Conservation (phyloP, 2,797 vertebrate genomes). For the Enteromius afrohamiltoni region DNA sequence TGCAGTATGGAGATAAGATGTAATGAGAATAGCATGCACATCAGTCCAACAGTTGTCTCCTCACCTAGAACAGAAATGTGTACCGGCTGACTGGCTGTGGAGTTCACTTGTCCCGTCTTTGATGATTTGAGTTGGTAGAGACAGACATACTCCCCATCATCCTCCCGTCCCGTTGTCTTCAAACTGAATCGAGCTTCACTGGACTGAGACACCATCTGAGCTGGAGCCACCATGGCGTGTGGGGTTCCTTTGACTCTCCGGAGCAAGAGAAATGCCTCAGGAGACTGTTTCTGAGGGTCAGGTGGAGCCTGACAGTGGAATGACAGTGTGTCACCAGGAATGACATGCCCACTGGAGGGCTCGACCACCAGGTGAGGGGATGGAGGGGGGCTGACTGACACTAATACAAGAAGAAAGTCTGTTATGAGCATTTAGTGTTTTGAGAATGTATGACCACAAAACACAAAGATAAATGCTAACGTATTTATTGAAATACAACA, state of each 20-base stretch:
- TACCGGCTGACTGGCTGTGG: constrained; percentile 69
- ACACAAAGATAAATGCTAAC: not conserved
- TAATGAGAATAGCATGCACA: not conserved
- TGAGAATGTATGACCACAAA: not conserved
- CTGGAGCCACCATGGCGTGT: constrained; percentile 26
- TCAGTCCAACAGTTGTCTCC: not conserved
- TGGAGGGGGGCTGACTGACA: not conserved
- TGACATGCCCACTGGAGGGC: constrained; percentile 63
- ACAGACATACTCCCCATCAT: constrained; percentile 72
- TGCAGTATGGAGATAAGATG: not conserved
- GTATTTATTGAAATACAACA: not conserved
- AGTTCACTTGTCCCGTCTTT: constrained; percentile 61
- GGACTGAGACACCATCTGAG: constrained; percentile 44
- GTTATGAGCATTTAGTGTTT: not conserved
- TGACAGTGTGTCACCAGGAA: constrained; percentile 63
- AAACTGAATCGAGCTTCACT: constrained; percentile 64
- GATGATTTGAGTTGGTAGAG: constrained; percentile 67
- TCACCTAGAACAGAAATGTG: constrained; percentile 69
- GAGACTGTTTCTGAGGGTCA: constrained; percentile 22
- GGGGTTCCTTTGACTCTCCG: constrained; percentile 10
- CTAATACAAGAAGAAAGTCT: constrained; percentile 32
- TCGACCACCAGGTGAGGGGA: constrained; percentile 68
- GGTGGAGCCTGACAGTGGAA: constrained; percentile 69
- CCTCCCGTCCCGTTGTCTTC: constrained; percentile 64
- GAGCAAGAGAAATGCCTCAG: constrained; percentile 67